Evolutionary conservation across 2,113 vertebrate species (phyloP).

Genomic region (Tupaia chinensis): DNA sequence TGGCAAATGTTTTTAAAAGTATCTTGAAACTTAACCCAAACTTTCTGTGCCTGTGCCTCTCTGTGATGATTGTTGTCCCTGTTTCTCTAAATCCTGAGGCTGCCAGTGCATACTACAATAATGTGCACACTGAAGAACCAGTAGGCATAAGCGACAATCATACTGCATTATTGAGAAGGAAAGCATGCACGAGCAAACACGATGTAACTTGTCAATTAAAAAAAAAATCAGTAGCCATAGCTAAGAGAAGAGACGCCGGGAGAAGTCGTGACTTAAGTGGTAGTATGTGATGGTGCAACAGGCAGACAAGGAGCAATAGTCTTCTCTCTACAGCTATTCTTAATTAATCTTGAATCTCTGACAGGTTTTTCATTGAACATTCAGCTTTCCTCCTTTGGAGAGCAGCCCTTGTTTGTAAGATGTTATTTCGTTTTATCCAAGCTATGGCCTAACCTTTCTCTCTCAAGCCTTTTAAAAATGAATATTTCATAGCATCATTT

Average conservation of each 20-base stretch:
- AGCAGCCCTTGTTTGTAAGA: conserved; percentile 75
- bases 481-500: conserved; percentile 78
- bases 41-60: conserved; percentile 11
- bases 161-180: conserved; percentile 24
- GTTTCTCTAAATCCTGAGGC: not conserved
- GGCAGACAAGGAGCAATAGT: conserved; percentile 70
- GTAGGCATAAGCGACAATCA: conserved; percentile 50
- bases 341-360: conserved; percentile 82
- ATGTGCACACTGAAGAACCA: not conserved
- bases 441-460: conserved; percentile 77
- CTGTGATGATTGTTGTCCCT: not conserved
- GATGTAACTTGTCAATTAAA: conserved; percentile 63
- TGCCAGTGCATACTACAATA: conserved; percentile 24
- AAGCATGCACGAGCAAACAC: not conserved
- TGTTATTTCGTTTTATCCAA: conserved; percentile 73
- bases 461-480: conserved; percentile 74
- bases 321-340: conserved; percentile 79
- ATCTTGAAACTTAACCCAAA: conserved; percentile 45
- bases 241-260: conserved; percentile 53
- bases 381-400: conserved; percentile 77
- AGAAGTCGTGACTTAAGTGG: conserved; percentile 76
- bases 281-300: conserved; percentile 68
- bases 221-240: conserved; percentile 54
- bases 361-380: conserved; percentile 82
- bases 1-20: conserved; percentile 40